phyloP scores from a whole-genome alignment of 2,113 vertebrate species.

The Cervus canadensis region DNA sequence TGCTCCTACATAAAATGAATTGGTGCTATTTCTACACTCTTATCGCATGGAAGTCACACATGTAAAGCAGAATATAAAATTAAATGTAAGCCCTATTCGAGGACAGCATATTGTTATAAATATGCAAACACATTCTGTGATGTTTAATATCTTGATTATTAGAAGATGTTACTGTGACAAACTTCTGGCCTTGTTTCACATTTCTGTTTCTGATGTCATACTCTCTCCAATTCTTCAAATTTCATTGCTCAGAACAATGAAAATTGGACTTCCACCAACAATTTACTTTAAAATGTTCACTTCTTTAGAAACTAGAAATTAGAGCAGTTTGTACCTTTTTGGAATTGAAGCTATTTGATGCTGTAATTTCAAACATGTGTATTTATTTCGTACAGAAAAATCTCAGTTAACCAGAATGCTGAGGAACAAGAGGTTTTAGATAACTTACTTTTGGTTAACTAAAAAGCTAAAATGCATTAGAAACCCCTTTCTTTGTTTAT shows the following conservation, averaged over 20 bases:
- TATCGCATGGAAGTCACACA: background rate
- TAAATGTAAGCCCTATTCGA: background rate
- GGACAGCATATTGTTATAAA: background rate
- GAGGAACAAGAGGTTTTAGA: background rate
- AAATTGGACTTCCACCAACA: conserved; percentile 29
- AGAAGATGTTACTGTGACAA: background rate
- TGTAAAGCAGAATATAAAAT: background rate
- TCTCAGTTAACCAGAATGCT: conserved; percentile 21
- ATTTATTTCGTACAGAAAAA: conserved; percentile 35
- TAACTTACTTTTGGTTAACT: background rate
- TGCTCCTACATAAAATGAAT: background rate
- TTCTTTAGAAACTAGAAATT: conserved; percentile 29
- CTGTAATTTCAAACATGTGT: background rate
- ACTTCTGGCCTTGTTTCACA: background rate
- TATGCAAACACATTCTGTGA: background rate
- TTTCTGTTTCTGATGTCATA: conserved; percentile 2
- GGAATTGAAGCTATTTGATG: conserved; percentile 29
- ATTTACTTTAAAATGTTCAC: conserved; percentile 8
- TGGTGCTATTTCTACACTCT: background rate
- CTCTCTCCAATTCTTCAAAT: conserved; percentile 3
- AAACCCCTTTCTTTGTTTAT: background rate
- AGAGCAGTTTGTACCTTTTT: conserved; percentile 40
- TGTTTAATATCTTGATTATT: conserved; percentile 22
- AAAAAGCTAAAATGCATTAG: background rate
- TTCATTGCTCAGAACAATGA: conserved; percentile 43